Conservation (phyloP, 1,140 invertebrate species). For the Drosophila watanabei region DNA sequence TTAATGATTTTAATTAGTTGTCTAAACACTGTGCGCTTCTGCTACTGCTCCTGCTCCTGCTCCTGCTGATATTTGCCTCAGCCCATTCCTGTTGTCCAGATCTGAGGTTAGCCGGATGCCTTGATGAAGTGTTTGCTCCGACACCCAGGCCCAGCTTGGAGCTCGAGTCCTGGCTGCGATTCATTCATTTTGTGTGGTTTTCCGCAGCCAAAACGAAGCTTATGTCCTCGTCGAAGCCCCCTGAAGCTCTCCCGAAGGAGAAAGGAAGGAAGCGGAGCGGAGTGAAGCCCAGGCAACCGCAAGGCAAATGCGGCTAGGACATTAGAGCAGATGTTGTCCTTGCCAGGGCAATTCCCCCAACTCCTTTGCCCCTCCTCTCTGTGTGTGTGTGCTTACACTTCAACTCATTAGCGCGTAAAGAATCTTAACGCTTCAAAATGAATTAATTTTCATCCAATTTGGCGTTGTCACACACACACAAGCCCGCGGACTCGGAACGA, state of each 20-base stretch:
- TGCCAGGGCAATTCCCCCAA: conserved; percentile 26
- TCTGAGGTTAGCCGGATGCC: conserved; percentile 27
- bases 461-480: conserved; percentile 60
- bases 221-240: not conserved
- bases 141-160: not conserved
- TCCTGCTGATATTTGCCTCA: not conserved
- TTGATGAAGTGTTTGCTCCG: conserved; percentile 42
- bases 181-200: conserved; percentile 51
- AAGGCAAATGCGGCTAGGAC: conserved; percentile 52
- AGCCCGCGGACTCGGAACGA: conserved; percentile 13
- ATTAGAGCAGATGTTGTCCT: conserved; percentile 63
- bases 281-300: conserved; percentile 34
- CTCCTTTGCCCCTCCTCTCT: not conserved
- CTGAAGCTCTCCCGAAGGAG: not conserved
- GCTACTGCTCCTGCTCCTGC: not conserved
- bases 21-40: conserved; percentile 19
- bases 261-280: not conserved
- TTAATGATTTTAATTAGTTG: conserved; percentile 49
- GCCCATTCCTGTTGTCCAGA: conserved; percentile 5
- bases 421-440: conserved; percentile 83
- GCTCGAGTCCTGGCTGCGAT: not conserved
- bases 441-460: conserved; percentile 83
- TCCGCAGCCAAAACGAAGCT: conserved; percentile 25
- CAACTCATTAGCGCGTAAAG: conserved; percentile 81
- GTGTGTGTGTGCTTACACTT: conserved; percentile 53